A percentile compares a stretch with the other conserved stretches of the same genome.
These are phyloP conservation scores for Mobula birostris DNA, from an alignment of 2,113 vertebrate species.

Conservation along the genomic window DNA sequence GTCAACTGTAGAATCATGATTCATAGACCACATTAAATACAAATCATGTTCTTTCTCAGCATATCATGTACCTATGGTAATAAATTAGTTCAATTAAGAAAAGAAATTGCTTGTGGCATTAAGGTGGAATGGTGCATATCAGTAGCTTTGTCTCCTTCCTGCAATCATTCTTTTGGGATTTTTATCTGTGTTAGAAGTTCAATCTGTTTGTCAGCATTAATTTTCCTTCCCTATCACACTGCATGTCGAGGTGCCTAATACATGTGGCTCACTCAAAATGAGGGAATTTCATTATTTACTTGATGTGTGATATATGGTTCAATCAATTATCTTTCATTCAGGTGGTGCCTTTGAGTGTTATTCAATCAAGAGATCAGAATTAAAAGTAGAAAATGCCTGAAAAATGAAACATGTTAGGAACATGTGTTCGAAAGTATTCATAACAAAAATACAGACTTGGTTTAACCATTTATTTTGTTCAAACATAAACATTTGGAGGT, in stretches of 20 bases:
- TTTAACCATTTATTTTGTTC: neutral
- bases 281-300: slow-evolving; percentile 5
- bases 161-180: neutral
- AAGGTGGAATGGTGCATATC: neutral
- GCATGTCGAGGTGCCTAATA: neutral
- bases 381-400: neutral
- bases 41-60: slow-evolving; percentile 22
- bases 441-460: neutral
- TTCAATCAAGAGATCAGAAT: neutral
- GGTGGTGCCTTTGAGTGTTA: neutral
- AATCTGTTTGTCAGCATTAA: slow-evolving; percentile 2
- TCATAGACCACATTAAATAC: slow-evolving; percentile 21
- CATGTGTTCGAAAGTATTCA: neutral
- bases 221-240: neutral
- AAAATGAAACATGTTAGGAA: neutral
- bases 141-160: neutral
- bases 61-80: slow-evolving; percentile 8
- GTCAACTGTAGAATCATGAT: neutral
- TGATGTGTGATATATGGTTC: neutral
- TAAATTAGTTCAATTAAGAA: slow-evolving; percentile 36
- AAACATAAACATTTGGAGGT: neutral
- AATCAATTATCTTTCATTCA: neutral
- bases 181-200: neutral
- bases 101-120: slow-evolving; percentile 16
- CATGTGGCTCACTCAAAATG: neutral